phyloP scores from a whole-genome alignment of 2,797 vertebrate species.

The Lateolabrax maculatus region DNA sequence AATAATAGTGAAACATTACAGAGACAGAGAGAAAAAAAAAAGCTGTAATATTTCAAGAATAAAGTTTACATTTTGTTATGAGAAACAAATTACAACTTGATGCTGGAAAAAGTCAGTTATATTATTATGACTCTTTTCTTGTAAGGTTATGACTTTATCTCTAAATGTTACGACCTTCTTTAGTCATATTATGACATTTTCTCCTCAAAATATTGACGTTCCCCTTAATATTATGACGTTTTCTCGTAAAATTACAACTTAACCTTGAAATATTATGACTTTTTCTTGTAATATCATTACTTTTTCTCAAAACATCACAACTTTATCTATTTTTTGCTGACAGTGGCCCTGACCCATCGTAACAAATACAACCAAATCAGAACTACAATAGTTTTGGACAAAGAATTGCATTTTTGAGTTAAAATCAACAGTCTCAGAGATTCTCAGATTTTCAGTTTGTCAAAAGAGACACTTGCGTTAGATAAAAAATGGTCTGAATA shows the following conservation, averaged over 20 bases:
- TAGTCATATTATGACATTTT: neutral
- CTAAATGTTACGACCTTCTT: neutral
- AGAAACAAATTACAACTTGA: neutral
- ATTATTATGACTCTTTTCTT: neutral
- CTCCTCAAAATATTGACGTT: neutral
- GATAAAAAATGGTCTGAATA: neutral
- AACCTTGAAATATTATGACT: neutral
- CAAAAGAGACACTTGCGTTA: neutral
- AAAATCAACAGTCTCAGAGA: constrained; percentile 2
- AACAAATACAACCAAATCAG: constrained; percentile 10
- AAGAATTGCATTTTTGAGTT: constrained; percentile 3
- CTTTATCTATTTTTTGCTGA: neutral
- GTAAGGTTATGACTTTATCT: neutral
- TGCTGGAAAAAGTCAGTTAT: neutral
- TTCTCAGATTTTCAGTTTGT: constrained; percentile 5
- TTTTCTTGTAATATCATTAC: neutral
- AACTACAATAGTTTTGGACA: neutral
- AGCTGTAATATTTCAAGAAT: neutral
- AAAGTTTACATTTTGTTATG: no score
- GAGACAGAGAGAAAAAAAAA: neutral
- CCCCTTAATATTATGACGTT: neutral
- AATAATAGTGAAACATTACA: neutral
- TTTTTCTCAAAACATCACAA: constrained; percentile 13
- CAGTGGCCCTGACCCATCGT: neutral
- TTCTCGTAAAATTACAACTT: neutral